Base-by-base conservation (phyloP, 2,797 vertebrate genomes). In the Oryzias sinensis region DNA sequence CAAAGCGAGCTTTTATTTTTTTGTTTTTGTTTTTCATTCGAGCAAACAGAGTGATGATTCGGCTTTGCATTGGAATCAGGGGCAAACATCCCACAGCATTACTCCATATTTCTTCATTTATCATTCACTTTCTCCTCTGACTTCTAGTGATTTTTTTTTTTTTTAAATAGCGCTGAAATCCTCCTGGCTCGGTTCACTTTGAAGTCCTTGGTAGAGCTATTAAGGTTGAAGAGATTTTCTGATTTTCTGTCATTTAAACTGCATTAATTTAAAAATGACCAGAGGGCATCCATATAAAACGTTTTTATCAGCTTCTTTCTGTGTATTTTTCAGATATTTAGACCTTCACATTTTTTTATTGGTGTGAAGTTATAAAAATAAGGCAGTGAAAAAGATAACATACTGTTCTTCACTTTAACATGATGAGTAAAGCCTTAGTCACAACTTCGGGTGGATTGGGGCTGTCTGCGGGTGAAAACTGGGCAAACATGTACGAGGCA, bases 261-360 rank as follows among this genome's bases (percentile, higher is more conserved):
- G 50, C 63, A 67, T 44, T 59, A 62, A 80, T 83, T 78, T 67
- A 56, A 72, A 80, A 37, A 48, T 57, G 55, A 59, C 70, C 70
- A 33, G 17, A 14, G 64, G 72, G 62, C 49, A 56, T 59, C 3
- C 42, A 49, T 44, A 58, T 45, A 58, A n/a, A 67, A 50, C 13
- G 8, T 14, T 40, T 37, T 3, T 44, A 56, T 57, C 51, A 50
- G 40, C 52, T 40, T 37, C 33, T 37, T 11, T 37, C 33, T 37
- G 9, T 37, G 33, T 37, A 37, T 37, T 37, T 33, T 55, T 40
- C 43, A 64, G 51, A 53, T 69, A 58, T 49, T 11, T 14, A 55
- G 18, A 53, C 58, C 63, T 66, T 62, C 16, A 17, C 11, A 56
- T 54, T 58, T 25, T 48, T 72, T 37, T 50, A 4, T 49, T 48